Evolutionary conservation across 2,888 invertebrate species (phyloP).

Genomic region (Brachyptera putata): DNA sequence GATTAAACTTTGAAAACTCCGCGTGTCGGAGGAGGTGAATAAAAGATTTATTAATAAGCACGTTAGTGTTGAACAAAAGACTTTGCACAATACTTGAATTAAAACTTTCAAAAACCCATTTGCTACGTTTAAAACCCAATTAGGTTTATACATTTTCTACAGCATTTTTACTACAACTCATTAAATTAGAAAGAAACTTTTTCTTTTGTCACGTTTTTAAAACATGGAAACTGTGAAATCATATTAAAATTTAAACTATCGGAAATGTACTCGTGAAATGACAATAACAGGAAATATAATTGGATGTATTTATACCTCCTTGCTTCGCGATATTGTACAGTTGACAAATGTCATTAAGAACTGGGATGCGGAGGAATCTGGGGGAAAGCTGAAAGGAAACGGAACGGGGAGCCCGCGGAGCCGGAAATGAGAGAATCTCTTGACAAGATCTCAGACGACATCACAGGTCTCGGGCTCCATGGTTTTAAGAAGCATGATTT

Average conservation of each 20-base stretch:
- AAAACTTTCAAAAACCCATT: slow-evolving; percentile 17
- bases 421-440: slow-evolving; percentile 23
- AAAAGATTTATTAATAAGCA: slow-evolving; percentile 29
- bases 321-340: neutral
- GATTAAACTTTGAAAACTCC: slow-evolving; percentile 28
- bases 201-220: too few relatives aligned
- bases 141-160: neutral
- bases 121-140: neutral
- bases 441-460: slow-evolving; percentile 18
- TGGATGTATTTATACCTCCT: neutral
- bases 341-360: slow-evolving; percentile 26
- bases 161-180: neutral
- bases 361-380: neutral
- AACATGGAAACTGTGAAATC: too few relatives aligned
- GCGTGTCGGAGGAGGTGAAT: slow-evolving; percentile 19
- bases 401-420: slow-evolving; percentile 17
- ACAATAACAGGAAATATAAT: neutral
- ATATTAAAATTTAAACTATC: neutral
- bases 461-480: neutral
- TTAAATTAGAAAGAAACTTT: too few relatives aligned
- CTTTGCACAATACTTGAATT: slow-evolving; percentile 20
- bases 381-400: slow-evolving; percentile 12
- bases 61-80: slow-evolving; percentile 21
- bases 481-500: neutral
- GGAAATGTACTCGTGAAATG: neutral